Evolutionary conservation across 2,113 vertebrate species (phyloP), one percentile per base, ranked within the genome.

Genomic region (Notechis scutatus): DNA sequence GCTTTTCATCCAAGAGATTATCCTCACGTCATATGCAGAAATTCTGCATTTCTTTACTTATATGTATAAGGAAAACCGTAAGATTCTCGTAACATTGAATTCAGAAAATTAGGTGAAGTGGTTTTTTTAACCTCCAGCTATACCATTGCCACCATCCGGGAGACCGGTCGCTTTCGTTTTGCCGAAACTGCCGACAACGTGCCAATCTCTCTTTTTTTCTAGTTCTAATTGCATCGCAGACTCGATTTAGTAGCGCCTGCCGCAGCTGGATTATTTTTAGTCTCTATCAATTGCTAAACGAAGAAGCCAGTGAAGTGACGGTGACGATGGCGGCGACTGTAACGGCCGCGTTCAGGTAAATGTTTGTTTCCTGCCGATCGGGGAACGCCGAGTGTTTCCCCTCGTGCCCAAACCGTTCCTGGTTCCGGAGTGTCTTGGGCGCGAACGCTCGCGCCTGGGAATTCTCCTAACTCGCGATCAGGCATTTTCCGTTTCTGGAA

Each of bases 301-400:
- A 14, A 54, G 29, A 6, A 54, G 5, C 6, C 39, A 8, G n/a
- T 5, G 52, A 45, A 29, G 29, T 45, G 18, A 14, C 2, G 23
- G 29, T 45, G 18, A 14, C 2, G 23, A 18, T 20, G 85, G 2
- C 3, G 85, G 14, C 29, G 56, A 47, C 91, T 2, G 29, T 8
- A n/a, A 64, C 61, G 54, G 92, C 88, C 0, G 64, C 93, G 3
- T 93, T 93, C 92, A 93, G 92, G 92, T 93, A 18, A 86, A 55
- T 18, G 23, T 39, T 34, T 24, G 61, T 10, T 34, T 34, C 42
- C 59, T 8, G 55, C 18, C 4, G 34, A 39, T 39, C 23, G 39
- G 21, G 21, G 10, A 26, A 8, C 26, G 14, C 52, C 3, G 47
- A 21, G 21, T 39, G 21, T 45, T 23, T 59, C 23, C 34, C 39